These are phyloP conservation scores for Platalea minor DNA, from an alignment of 2,797 vertebrate species.

Conservation along the genomic window DNA sequence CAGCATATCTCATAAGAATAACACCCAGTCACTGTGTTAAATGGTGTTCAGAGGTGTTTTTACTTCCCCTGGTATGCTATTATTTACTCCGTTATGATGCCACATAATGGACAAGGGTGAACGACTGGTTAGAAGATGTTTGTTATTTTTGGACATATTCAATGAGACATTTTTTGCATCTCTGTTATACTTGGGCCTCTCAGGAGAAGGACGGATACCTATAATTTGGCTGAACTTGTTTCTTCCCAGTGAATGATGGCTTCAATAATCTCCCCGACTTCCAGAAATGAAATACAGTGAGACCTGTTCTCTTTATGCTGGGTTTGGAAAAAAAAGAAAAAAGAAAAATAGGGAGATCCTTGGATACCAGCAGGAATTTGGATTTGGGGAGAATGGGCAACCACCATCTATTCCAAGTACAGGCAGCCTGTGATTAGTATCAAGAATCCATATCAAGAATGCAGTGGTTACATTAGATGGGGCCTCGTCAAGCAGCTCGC, in stretches of 20 bases:
- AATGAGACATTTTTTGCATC: neutral
- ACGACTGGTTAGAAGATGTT: neutral
- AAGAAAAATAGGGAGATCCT: neutral
- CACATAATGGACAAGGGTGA: neutral
- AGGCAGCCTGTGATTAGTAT: neutral
- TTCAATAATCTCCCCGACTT: neutral
- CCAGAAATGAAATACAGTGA: neutral
- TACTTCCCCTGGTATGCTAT: neutral
- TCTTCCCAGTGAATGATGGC: neutral
- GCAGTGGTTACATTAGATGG: neutral
- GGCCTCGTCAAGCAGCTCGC: fast-evolving
- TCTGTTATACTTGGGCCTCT: neutral
- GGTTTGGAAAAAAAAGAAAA: neutral
- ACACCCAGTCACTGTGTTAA: neutral
- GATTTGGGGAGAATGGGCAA: neutral
- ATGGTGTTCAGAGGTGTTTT: neutral
- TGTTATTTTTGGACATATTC: neutral
- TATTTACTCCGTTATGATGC: neutral
- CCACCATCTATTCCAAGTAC: neutral
- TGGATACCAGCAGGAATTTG: neutral
- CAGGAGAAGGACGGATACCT: neutral
- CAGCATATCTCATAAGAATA: neutral
- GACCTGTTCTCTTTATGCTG: neutral
- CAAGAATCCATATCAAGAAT: neutral
- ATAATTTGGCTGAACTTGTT: neutral